Evolutionary conservation across 2,113 vertebrate species (phyloP).

Genomic region (Scomber colias): DNA sequence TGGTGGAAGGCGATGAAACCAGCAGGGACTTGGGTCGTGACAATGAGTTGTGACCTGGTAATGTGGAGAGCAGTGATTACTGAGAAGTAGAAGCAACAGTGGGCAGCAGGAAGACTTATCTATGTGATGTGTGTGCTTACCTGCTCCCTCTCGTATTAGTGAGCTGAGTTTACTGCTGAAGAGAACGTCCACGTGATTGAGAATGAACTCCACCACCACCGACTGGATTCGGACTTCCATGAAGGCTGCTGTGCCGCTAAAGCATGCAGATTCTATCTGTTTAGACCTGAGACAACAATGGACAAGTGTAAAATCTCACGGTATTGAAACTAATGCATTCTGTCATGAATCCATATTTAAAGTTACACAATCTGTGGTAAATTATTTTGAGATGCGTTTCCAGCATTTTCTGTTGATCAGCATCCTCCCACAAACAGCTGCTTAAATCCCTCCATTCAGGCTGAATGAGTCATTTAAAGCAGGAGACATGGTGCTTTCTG

Average conservation of each 20-base stretch:
- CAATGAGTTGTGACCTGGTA: constrained; percentile 89
- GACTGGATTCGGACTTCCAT: constrained; percentile 99
- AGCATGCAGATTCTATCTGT: constrained; percentile 98
- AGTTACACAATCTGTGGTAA: background rate
- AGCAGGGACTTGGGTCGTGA: constrained; percentile 96
- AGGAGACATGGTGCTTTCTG: background rate
- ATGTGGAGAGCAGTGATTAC: background rate
- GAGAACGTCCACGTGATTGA: constrained; percentile 97
- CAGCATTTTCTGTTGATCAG: background rate
- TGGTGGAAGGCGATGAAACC: constrained; percentile 96
- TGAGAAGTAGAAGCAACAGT: background rate
- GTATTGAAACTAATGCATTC: background rate
- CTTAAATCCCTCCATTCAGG: constrained; percentile 6
- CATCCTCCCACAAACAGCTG: constrained; percentile 8
- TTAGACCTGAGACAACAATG: constrained; percentile 87
- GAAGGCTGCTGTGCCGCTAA: constrained; percentile 98
- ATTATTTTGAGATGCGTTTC: background rate
- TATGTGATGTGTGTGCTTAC: constrained; percentile 68
- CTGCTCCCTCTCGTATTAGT: constrained; percentile 94
- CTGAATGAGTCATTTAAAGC: constrained; percentile 25
- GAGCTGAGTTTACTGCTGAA: constrained; percentile 96
- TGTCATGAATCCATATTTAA: background rate
- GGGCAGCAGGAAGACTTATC: background rate
- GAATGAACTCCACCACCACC: constrained; percentile 97
- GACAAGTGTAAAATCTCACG: background rate